phyloP scores from a whole-genome alignment of 2,113 vertebrate genomes.

The Rhadina sibilatrix region DNA sequence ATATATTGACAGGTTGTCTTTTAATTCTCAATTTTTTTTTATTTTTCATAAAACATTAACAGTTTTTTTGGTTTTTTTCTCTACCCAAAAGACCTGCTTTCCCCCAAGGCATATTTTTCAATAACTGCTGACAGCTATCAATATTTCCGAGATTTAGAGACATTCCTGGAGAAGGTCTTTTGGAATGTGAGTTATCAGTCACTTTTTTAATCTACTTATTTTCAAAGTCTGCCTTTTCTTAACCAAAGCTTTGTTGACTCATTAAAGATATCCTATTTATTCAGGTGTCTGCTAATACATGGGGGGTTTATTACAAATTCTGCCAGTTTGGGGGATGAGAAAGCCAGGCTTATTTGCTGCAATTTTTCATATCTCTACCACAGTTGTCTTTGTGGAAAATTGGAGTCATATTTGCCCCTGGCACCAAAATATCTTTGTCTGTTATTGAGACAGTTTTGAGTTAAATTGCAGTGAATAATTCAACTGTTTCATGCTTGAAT shows the following conservation, averaged over 20 bases:
- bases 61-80: background rate
- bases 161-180: background rate
- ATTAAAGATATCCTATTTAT: background rate
- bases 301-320: background rate
- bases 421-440: slow-evolving; percentile 6
- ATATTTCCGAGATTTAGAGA: background rate
- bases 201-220: background rate
- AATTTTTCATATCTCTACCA: background rate
- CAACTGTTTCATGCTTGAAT: slow-evolving; percentile 2
- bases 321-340: background rate
- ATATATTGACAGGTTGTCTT: background rate
- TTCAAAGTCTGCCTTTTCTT: background rate
- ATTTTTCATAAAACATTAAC: background rate
- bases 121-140: background rate
- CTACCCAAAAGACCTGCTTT: background rate
- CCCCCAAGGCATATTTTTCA: background rate
- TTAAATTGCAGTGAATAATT: slow-evolving; percentile 40
- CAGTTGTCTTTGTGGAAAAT: background rate
- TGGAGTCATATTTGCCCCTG: background rate
- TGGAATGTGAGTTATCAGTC: background rate
- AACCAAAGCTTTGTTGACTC: background rate
- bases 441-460: slow-evolving; percentile 8
- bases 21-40: background rate
- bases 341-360: background rate
- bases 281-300: background rate